Conservation (phyloP, 1,140 invertebrate species). For the Helicorthomorpha holstii region DNA sequence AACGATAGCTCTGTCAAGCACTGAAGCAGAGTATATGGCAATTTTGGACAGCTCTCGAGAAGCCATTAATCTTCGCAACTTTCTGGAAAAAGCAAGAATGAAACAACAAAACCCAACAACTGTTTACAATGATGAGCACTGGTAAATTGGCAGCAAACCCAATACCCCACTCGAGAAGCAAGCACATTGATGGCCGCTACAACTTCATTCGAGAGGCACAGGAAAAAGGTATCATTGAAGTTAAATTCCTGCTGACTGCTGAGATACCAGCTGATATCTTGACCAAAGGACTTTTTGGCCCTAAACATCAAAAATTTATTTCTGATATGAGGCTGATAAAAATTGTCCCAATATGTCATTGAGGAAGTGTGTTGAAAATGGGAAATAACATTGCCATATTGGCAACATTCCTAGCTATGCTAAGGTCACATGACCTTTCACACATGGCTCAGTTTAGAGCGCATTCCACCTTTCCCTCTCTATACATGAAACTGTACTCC, state of each 20-base stretch:
- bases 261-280: slow-evolving; percentile 3
- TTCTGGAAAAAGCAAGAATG: slow-evolving; percentile 17
- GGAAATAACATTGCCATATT: too few species aligned
- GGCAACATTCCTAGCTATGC: too few species aligned
- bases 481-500: too few species aligned
- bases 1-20: slow-evolving; percentile 23
- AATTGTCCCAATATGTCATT: neutral
- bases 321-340: too few species aligned
- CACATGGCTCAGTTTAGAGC: too few species aligned
- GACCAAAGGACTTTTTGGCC: too few species aligned
- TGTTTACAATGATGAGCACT: slow-evolving; percentile 19
- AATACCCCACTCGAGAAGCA: slow-evolving; percentile 22
- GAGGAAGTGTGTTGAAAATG: too few species aligned
- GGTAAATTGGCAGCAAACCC: slow-evolving; percentile 24
- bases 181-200: slow-evolving; percentile 24
- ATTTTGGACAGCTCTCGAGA: slow-evolving; percentile 21
- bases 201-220: slow-evolving; percentile 17
- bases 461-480: too few species aligned
- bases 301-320: too few species aligned
- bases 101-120: neutral
- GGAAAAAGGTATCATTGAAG: neutral
- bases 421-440: too few species aligned
- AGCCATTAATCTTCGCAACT: slow-evolving; percentile 20
- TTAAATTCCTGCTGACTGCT: neutral
- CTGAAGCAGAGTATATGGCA: slow-evolving; percentile 29